Evolutionary conservation across 2,797 vertebrate genomes (phyloP).

Genomic region (Anomalospiza imberbis): DNA sequence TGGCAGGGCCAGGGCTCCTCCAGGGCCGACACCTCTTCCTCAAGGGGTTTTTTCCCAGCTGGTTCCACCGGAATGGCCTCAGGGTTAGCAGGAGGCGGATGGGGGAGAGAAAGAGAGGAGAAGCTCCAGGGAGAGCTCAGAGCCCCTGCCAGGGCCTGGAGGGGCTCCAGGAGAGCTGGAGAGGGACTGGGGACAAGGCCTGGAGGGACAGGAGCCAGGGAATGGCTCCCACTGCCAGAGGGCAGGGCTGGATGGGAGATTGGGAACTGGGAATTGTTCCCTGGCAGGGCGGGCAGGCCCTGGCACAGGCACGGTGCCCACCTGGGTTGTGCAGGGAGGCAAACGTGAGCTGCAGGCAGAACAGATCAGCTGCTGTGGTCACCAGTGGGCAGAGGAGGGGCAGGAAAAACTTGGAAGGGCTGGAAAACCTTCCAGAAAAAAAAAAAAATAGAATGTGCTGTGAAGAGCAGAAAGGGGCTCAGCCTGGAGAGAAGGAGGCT

Average conservation of each 20-base stretch:
- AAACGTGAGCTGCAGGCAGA: not conserved
- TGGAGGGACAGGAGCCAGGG: too few species aligned
- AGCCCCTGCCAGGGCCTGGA: too few species aligned
- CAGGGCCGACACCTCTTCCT: rapidly evolving
- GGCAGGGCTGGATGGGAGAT: too few species aligned
- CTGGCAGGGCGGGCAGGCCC: too few species aligned
- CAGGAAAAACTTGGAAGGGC: not conserved
- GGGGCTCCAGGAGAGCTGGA: too few species aligned
- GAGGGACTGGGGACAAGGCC: too few species aligned
- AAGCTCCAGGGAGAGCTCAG: too few species aligned
- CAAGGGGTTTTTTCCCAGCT: not conserved
- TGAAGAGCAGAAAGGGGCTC: not conserved
- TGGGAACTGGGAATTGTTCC: not conserved
- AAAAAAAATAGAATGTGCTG: not conserved
- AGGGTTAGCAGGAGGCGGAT: not conserved
- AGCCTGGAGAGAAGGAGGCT: too few species aligned
- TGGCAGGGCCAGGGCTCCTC: not conserved
- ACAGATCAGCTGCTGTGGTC: not conserved
- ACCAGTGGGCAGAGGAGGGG: not conserved
- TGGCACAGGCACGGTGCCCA: too few species aligned
- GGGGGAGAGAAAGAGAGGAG: not conserved
- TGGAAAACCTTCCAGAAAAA: not conserved
- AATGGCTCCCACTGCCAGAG: too few species aligned
- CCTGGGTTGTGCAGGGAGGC: not conserved
- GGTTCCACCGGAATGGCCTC: not conserved